These are phyloP conservation scores for Podarcis muralis DNA, from an alignment of 2,113 vertebrate genomes.

Conservation along the genomic window DNA sequence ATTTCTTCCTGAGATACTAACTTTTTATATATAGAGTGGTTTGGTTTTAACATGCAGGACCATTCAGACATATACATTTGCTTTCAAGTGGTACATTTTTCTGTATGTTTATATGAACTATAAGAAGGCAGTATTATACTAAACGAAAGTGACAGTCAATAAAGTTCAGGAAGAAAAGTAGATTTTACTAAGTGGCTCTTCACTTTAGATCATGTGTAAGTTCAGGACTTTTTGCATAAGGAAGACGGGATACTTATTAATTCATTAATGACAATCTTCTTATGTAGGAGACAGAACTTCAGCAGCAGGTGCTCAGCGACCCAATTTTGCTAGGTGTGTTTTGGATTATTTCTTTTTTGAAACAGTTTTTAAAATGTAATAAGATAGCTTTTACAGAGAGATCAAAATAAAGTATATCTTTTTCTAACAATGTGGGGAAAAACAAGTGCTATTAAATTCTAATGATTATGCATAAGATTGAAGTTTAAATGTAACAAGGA, in stretches of 20 bases:
- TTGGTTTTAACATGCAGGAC: neutral
- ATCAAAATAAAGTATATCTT: neutral
- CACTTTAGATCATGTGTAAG: slow-evolving; percentile 22
- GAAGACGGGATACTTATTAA: slow-evolving; percentile 36
- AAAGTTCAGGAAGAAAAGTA: slow-evolving; percentile 17
- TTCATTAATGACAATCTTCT: slow-evolving; percentile 46
- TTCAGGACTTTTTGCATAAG: slow-evolving; percentile 27
- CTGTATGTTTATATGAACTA: neutral
- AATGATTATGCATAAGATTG: no score
- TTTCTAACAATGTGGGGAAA: neutral
- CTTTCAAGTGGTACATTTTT: neutral
- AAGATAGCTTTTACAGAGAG: no score
- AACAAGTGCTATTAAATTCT: no score
- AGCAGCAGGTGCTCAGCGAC: slow-evolving; percentile 51
- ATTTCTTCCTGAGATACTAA: neutral
- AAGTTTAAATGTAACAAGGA: no score
- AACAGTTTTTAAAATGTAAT: slow-evolving; percentile 45
- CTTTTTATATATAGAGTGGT: neutral
- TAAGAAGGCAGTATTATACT: slow-evolving; percentile 24
- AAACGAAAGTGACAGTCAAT: slow-evolving; percentile 25
- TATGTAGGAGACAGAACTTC: slow-evolving; percentile 48
- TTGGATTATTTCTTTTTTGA: slow-evolving; percentile 57
- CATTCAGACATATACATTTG: neutral
- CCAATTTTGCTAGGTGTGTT: slow-evolving; percentile 61
- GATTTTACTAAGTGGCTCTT: neutral